phyloP scores from a whole-genome alignment of 64 coral and sea anemone species.

The Dendrophyllia cribrosa region DNA sequence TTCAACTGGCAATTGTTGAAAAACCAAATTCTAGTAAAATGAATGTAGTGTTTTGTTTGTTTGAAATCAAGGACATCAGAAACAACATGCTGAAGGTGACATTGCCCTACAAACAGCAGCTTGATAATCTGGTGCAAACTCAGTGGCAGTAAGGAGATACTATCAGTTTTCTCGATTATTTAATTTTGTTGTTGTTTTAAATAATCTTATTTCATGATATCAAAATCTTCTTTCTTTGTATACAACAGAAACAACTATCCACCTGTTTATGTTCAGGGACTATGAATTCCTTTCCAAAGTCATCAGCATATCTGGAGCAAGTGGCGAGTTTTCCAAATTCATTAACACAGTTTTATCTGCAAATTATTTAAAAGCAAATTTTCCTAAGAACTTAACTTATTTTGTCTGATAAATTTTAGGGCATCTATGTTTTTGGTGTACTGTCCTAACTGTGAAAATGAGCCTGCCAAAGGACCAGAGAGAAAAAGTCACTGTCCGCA shows the following conservation, averaged over 20 bases:
- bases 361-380: neutral
- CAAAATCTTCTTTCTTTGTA: too few relatives aligned
- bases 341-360: neutral
- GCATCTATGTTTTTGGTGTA: constrained; percentile 37
- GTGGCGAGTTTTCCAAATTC: constrained; percentile 17
- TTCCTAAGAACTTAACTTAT: neutral
- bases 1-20: constrained; percentile 53
- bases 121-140: constrained; percentile 17
- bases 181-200: neutral
- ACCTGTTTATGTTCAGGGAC: constrained; percentile 38
- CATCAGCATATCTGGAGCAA: constrained; percentile 41
- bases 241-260: constrained; percentile 33
- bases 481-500: neutral
- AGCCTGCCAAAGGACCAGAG: constrained; percentile 31
- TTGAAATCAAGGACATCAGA: constrained; percentile 31
- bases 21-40: constrained; percentile 63
- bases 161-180: neutral
- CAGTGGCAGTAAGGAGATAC: constrained; percentile 55
- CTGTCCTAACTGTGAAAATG: neutral
- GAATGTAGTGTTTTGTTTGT: constrained; percentile 39
- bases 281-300: constrained; percentile 35
- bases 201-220: constrained; percentile 10
- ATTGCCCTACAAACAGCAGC: constrained; percentile 39
- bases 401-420: too few relatives aligned
- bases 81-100: constrained; percentile 49